Conservation (phyloP, 2,888 invertebrate genomes). For the Napeogenes inachia region DNA sequence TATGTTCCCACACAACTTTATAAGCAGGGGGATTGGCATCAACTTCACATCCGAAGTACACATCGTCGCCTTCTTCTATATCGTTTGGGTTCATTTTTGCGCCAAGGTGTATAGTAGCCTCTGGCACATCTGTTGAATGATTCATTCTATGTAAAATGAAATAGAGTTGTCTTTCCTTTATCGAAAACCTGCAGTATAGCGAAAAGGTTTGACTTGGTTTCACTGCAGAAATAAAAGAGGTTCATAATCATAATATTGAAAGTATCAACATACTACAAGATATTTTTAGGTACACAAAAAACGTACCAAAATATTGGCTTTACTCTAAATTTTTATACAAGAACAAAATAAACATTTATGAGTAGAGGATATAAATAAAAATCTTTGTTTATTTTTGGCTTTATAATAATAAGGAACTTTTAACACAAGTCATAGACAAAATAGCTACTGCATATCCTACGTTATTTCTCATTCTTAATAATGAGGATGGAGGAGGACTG, state of each 20-base stretch:
- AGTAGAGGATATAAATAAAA: no score
- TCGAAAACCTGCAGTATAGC: conserved; percentile 9
- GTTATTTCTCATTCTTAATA: background rate
- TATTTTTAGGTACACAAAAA: background rate
- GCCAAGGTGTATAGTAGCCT: conserved; percentile 63
- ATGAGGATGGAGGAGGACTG: background rate
- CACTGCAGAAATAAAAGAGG: conserved; percentile 22
- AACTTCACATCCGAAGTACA: conserved; percentile 70
- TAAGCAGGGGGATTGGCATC: conserved; percentile 73
- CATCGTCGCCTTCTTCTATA: conserved; percentile 74
- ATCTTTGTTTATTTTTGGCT: no score
- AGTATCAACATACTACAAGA: background rate
- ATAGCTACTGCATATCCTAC: background rate
- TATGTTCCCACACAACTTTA: conserved; percentile 75
- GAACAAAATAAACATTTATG: background rate
- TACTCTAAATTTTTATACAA: background rate
- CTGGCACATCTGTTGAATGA: conserved; percentile 59
- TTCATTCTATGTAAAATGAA: conserved; percentile 29
- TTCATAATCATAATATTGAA: conserved; percentile 15
- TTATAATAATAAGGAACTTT: no score
- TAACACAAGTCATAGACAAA: no score
- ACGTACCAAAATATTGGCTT: no score
- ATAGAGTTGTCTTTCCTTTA: conserved; percentile 23
- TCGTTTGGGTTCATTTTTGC: conserved; percentile 72
- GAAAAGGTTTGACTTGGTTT: conserved; percentile 23